Base-by-base conservation (phyloP, 92 coral and sea anemone species). In the Zoanthus gigantus region DNA sequence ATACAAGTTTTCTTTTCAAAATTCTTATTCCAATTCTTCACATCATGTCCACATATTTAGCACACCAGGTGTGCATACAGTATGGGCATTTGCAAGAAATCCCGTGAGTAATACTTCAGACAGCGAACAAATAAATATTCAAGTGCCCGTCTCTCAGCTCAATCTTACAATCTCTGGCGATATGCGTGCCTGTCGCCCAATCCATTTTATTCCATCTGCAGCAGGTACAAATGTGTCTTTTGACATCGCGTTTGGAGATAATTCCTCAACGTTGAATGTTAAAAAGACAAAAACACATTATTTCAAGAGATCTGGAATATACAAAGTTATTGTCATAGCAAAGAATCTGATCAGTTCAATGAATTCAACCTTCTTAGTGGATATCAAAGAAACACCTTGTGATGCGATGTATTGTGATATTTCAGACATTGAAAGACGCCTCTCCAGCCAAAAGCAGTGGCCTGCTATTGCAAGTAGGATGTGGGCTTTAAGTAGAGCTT, bases 171-270 rank as follows among this genome's bases (percentile, higher is more conserved):
- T 84, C 48, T 15, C 17, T 5, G 94, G 92, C 17, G 92, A 92
- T 74, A 86, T 31, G 4, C 75, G 90, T 67, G 88, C 92, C 31
- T 92, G 94, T 45, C 92, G 94, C 52, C 79, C 86, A 6, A 69
- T 89, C 2, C 46, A 28, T 31, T 45, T 92, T 66, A 47, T 31
- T 28, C 89, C 86, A 31, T 57, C 92, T 37, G 87, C 94, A 4
- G 46, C 10, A 4, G 94, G 94, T 7, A 88, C 94, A 44, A 88
- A 92, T 28, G 90, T 88, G 0, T 83, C 89, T 11, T 88, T 88
- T 85, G 83, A 71, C 58, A 52, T 92, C 48, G 77, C 69, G 32
- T 92, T 92, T 78, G 94, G 94, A 34, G 94, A 92, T 74, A 75
- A 85, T 73, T 77, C 72, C 8, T 83, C 90, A 50, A 48, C 14